phyloP scores from a whole-genome alignment of 2,888 invertebrate species.

The Clusia tigrina region DNA sequence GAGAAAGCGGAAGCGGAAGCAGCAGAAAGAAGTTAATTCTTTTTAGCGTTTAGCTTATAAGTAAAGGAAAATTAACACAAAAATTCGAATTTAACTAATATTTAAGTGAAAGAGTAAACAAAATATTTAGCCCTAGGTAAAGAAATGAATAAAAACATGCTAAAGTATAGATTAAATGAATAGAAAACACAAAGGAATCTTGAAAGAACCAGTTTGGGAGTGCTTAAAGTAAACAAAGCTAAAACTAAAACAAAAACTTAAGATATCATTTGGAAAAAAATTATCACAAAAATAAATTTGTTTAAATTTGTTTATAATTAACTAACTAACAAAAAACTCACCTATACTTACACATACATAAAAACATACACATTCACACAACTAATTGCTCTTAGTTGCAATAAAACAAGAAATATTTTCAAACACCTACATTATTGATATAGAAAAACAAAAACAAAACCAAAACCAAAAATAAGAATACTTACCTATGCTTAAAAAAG shows the following conservation, averaged over 20 bases:
- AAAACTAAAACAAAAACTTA: conserved; percentile 28
- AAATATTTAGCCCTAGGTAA: conserved; percentile 45
- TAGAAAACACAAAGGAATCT: conserved; percentile 28
- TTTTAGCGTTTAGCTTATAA: conserved; percentile 24
- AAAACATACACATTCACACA: too few relatives aligned
- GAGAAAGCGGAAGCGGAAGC: conserved; percentile 24
- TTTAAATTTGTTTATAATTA: conserved; percentile 40
- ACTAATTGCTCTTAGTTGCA: too few relatives aligned
- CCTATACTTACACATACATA: background rate
- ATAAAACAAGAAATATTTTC: background rate
- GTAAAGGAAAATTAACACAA: conserved; percentile 56
- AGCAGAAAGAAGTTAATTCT: conserved; percentile 31
- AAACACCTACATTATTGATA: conserved; percentile 37
- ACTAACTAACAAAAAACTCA: conserved; percentile 16
- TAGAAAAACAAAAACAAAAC: conserved; percentile 32
- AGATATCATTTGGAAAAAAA: conserved; percentile 34
- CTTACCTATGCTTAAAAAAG: background rate
- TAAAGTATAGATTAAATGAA: conserved; percentile 24
- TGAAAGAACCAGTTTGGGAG: conserved; percentile 18
- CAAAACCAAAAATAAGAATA: conserved; percentile 41
- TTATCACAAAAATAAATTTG: conserved; percentile 45
- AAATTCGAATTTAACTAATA: conserved; percentile 63
- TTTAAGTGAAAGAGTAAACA: conserved; percentile 50
- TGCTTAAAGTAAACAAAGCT: conserved; percentile 20
- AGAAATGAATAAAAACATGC: conserved; percentile 42